These are phyloP conservation scores for Collichthys lucidus DNA, from an alignment of 2,113 vertebrate genomes.

Conservation along the genomic window DNA sequence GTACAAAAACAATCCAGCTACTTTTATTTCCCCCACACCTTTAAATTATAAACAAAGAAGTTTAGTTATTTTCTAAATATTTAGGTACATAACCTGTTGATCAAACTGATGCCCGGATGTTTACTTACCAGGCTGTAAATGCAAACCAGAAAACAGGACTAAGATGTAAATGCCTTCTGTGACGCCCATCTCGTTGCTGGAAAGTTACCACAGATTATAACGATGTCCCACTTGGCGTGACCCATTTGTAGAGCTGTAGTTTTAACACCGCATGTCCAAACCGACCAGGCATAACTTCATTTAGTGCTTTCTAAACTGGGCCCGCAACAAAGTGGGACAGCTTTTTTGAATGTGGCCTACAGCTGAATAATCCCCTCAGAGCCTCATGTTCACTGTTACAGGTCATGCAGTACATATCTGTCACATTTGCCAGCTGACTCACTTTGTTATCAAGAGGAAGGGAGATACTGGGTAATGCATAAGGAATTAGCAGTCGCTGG, in stretches of 20 bases:
- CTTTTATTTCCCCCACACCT: conserved; percentile 5
- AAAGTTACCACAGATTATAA: not conserved
- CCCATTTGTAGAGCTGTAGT: conserved; percentile 49
- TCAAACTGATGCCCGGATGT: not conserved
- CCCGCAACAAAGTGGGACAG: conserved; percentile 65
- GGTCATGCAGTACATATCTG: conserved; percentile 24
- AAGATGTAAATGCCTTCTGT: not conserved
- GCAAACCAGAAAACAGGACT: not conserved
- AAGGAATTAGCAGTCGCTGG: not conserved
- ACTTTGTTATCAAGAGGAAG: conserved; percentile 23
- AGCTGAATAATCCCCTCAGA: conserved; percentile 53
- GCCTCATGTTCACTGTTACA: conserved; percentile 39
- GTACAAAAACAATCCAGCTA: conserved; percentile 34
- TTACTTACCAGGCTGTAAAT: not conserved
- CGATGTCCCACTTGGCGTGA: conserved; percentile 41
- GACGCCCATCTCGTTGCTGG: not conserved
- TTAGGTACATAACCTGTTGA: conserved; percentile 32
- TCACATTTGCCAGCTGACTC: conserved; percentile 49
- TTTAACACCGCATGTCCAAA: conserved; percentile 32
- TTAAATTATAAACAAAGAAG: not conserved
- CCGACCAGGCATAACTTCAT: conserved; percentile 41
- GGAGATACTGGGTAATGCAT: conserved; percentile 1
- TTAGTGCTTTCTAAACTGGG: conserved; percentile 63
- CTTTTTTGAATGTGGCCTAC: conserved; percentile 56
- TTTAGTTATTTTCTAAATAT: not conserved